Conservation (phyloP, 2,113 vertebrate species). For the Amazona vittata region DNA sequence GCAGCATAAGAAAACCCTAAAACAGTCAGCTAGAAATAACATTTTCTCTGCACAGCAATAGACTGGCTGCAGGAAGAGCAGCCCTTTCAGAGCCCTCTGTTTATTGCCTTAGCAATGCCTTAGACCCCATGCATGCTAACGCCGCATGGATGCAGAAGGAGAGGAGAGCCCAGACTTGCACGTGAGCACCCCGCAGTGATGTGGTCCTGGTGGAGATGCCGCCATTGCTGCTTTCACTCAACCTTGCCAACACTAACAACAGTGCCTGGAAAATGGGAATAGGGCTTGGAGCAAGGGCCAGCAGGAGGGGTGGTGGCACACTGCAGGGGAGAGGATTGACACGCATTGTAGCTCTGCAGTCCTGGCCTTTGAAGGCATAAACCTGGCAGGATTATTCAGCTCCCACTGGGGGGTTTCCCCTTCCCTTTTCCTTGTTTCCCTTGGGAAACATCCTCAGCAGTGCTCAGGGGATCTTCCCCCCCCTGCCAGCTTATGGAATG, state of each 20-base stretch:
- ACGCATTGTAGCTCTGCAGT: background rate
- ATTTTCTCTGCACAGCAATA: background rate
- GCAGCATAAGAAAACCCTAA: background rate
- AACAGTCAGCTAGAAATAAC: background rate
- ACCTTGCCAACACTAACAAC: background rate
- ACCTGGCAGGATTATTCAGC: background rate
- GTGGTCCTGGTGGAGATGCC: rapidly evolving
- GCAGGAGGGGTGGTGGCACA: background rate
- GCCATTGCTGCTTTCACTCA: background rate
- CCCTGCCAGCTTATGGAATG: background rate
- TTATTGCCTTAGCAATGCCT: background rate
- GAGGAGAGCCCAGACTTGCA: background rate
- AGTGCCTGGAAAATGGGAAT: background rate
- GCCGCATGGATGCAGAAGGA: rapidly evolving
- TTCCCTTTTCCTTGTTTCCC: background rate
- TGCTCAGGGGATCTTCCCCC: background rate
- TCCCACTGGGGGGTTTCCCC: rapidly evolving
- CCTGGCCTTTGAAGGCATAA: background rate
- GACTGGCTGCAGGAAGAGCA: background rate
- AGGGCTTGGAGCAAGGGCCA: background rate
- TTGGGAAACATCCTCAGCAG: background rate
- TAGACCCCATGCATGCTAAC: rapidly evolving
- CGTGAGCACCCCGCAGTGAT: background rate
- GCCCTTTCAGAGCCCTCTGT: background rate
- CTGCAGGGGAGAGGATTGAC: background rate